phyloP scores from a whole-genome alignment of 2,113 vertebrate genomes.

The Piaya cayana region DNA sequence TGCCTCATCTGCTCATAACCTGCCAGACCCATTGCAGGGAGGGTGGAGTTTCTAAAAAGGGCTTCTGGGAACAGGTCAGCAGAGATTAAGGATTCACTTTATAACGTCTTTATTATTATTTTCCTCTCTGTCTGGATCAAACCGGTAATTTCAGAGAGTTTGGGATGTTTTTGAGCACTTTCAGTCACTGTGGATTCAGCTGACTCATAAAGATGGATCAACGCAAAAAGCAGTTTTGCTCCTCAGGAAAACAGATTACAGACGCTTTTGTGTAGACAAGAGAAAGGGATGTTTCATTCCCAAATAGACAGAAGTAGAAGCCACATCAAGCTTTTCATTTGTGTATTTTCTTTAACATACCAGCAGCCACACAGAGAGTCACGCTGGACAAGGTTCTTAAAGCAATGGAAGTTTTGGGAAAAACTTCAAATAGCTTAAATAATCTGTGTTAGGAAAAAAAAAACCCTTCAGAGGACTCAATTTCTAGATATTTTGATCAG shows the following conservation, averaged over 20 bases:
- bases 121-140: background rate
- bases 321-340: background rate
- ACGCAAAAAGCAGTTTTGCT: background rate
- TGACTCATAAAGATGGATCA: background rate
- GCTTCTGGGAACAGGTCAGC: background rate
- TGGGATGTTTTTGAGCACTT: background rate
- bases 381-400: background rate
- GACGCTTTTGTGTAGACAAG: background rate
- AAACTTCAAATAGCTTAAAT: background rate
- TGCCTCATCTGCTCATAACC: background rate
- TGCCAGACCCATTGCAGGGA: background rate
- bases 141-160: background rate
- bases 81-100: background rate
- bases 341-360: background rate
- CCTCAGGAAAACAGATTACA: background rate
- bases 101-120: background rate
- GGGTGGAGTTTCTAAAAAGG: background rate
- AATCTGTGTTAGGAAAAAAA: background rate
- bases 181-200: background rate
- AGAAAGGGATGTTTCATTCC: background rate
- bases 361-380: background rate
- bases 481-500: background rate
- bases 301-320: background rate
- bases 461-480: background rate
- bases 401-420: background rate